These are phyloP conservation scores for Nesometra sesokonis DNA, from an alignment of 35 echinoderm and acorn worm genomes.

Conservation along the genomic window DNA sequence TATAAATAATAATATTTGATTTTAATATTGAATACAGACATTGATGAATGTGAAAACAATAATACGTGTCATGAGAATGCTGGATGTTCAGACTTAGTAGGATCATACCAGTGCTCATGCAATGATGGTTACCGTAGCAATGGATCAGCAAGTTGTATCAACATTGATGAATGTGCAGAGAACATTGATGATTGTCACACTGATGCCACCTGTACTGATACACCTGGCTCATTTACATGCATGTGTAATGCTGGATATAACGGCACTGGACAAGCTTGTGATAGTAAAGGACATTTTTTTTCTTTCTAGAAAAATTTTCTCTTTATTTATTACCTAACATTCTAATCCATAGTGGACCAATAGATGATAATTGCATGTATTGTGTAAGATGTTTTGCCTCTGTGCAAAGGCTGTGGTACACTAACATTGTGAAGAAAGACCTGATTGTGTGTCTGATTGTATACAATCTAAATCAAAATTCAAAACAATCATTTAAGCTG, in stretches of 20 bases:
- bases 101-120: conserved; percentile 54
- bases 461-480: too few species aligned
- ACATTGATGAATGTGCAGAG: background rate
- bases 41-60: conserved; percentile 52
- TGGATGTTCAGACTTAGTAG: conserved; percentile 44
- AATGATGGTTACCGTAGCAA: conserved; percentile 48
- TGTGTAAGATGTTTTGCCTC: too few species aligned
- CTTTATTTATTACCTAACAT: too few species aligned
- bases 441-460: too few species aligned
- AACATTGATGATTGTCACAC: conserved; percentile 1
- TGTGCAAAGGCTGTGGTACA: too few species aligned
- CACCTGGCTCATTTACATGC: conserved; percentile 6
- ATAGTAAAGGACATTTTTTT: background rate
- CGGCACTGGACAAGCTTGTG: background rate
- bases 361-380: too few species aligned
- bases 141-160: background rate
- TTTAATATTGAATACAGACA: too few species aligned
- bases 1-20: too few species aligned
- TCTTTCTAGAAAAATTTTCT: too few species aligned
- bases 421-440: too few species aligned
- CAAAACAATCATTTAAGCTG: too few species aligned
- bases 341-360: too few species aligned
- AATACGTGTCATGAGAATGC: conserved; percentile 36
- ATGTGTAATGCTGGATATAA: background rate
- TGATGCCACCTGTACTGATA: conserved; percentile 12